These are phyloP conservation scores for Odontomyia ornata DNA, from an alignment of 2,888 invertebrate species.

Conservation along the genomic window DNA sequence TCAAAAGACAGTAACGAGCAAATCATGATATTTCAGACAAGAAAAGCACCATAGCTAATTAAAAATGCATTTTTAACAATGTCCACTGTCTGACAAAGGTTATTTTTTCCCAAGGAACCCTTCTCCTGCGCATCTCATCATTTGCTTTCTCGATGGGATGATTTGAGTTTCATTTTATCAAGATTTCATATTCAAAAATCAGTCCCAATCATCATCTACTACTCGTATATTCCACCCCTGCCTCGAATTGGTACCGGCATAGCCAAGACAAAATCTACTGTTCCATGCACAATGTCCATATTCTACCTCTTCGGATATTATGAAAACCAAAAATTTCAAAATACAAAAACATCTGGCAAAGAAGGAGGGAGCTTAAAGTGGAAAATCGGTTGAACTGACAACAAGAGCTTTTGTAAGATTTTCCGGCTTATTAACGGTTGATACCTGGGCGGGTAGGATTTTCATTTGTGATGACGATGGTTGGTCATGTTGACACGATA, in stretches of 20 bases:
- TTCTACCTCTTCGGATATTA: background rate
- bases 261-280: background rate
- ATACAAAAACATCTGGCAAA: slow-evolving; percentile 6
- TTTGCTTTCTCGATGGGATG: background rate
- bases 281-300: background rate
- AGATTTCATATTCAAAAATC: slow-evolving; percentile 36
- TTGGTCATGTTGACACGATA: slow-evolving; percentile 4
- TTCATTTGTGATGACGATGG: background rate
- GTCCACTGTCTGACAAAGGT: slow-evolving; percentile 14
- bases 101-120: too few species aligned
- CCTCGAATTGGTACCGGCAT: background rate
- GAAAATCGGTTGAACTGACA: slow-evolving; percentile 36
- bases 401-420: slow-evolving; percentile 36
- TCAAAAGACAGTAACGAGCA: too few species aligned
- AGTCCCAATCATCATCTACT: slow-evolving; percentile 22
- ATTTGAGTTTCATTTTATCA: background rate
- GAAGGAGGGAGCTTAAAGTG: slow-evolving; percentile 20
- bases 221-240: background rate
- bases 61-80: slow-evolving; percentile 47
- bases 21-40: background rate
- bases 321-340: slow-evolving; percentile 14
- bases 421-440: slow-evolving; percentile 40
- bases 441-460: slow-evolving; percentile 28
- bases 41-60: slow-evolving; percentile 49
- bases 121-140: background rate